Evolutionary conservation across 2,888 invertebrate genomes (phyloP), one percentile per base, ranked within the genome.

Genomic region (Noctua janthe): DNA sequence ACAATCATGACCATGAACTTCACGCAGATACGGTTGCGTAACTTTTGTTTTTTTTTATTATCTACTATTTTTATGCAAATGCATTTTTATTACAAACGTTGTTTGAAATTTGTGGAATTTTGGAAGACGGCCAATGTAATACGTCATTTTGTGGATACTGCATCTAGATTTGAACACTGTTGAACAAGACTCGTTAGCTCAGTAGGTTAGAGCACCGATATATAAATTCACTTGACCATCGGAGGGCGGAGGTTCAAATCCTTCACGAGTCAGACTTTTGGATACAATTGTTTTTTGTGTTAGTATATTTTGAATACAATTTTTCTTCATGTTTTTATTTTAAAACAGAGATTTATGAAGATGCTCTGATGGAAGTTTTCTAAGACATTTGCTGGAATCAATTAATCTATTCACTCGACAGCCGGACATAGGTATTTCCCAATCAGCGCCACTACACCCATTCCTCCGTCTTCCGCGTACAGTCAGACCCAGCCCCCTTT

Each of bases 141-240:
- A 35, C 35, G 64, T 64, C 17, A 64, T 64, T 35, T 64, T 4
- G 17, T 35, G 17, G 17, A 35, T 64, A 64, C 3, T 64, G 35
- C 64, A 10, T 20, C 17, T 64, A 10, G 64, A 35, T 35, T 64
- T 64, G 17, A 35, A 4, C 3, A 35, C 3, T 20, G 0, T 17
- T 62, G 17, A 35, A 64, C 8, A 64, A 64, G 64, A 64, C 64
- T 64, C 64, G 64, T 64, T 64, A 64, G 64, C 64, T 64, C 64
- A 64, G 64, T 80, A 78, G 80, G 80, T 78, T 43, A 80, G 78
- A 80, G 80, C 78, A 69, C 73, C 80, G 80, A 81, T 81, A 78
- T 81, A 78, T 59, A 80, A 69, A 70, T 43, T 56, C 39, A 47
- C 81, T 81, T 81, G 81, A 80, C 13, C 80, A 80, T 80, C 81